A percentile compares a stretch with the other conserved stretches of the same genome.
These are phyloP conservation scores for Poicephalus gulielmi DNA, from an alignment of 2,113 vertebrate species.

Conservation along the genomic window DNA sequence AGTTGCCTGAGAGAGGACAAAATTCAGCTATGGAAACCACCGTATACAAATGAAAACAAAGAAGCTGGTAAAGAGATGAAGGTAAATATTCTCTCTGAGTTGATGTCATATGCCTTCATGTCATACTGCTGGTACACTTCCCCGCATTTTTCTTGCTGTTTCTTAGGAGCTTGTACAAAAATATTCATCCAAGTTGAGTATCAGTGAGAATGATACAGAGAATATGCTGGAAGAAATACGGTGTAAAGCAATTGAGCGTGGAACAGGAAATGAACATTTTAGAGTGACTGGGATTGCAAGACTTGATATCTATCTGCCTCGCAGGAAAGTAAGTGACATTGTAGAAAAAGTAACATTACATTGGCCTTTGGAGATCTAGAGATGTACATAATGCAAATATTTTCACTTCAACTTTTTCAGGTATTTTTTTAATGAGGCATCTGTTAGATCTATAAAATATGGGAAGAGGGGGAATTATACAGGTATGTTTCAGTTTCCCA, in stretches of 20 bases:
- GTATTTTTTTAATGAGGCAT: background rate
- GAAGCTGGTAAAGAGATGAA: conserved; percentile 78
- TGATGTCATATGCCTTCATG: background rate
- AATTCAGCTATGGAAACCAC: conserved; percentile 91
- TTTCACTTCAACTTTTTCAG: background rate
- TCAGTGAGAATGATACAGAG: conserved; percentile 74
- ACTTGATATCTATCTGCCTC: conserved; percentile 86
- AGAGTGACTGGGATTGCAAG: conserved; percentile 85
- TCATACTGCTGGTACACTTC: background rate
- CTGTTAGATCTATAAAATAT: background rate
- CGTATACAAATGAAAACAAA: conserved; percentile 81
- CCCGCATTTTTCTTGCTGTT: background rate
- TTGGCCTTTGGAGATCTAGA: background rate
- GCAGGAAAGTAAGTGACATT: conserved; percentile 73
- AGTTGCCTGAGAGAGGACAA: conserved; percentile 85
- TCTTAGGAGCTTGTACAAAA: conserved; percentile 83
- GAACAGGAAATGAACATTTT: conserved; percentile 84
- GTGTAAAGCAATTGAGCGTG: conserved; percentile 82
- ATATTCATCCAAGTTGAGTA: conserved; percentile 78
- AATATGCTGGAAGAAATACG: conserved; percentile 85
- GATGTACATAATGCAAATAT: background rate
- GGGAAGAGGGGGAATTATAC: background rate
- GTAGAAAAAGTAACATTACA: background rate
- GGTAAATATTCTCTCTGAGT: conserved; percentile 66
- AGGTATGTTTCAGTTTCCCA: background rate